Base-by-base conservation (phyloP, 2,113 vertebrate species). In the Labeo rohita region DNA sequence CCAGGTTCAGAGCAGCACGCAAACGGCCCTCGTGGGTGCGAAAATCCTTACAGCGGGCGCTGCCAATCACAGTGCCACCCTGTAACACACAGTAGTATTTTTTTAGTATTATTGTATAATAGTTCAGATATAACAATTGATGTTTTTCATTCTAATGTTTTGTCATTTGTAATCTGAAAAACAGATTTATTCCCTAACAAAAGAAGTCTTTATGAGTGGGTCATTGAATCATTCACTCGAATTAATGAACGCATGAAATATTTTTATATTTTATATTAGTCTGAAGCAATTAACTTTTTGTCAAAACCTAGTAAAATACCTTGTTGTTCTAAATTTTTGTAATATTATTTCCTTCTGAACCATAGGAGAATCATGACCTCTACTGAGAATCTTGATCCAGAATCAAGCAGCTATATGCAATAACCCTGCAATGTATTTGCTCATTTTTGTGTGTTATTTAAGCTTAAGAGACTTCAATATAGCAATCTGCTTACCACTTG, bases 41-140 rank as follows among this genome's bases (percentile, higher is more conserved):
- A 66, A 97, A 97, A 74, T 96, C 96, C 85, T 95, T 93, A 87
- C 96, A 96, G 16, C 96, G 92, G 36, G 96, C 96, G 5, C 96
- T 96, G 80, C 96, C 96, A 18, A 96, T 96, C 66, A 97, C 96
- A 0, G 96, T 96, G 9, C 96, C 96, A 0, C 96, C 96, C 96
- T 96, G 89, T 23, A 50, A 80, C 23, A 73, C 9, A 74, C 15
- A 56, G 66, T 8, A 12, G 4, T n/a, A 45, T 23, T 28, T 28
- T 28, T 28, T 28, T 28, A 28, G 28, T 28, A 28, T 28, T 28
- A 28, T 28, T 28, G 28, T 28, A 28, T 28, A 28, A 28, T 1
- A 28, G 28, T 28, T 28, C 28, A 28, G 28, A 28, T 28, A 28
- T 28, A 28, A 28, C 28, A 28, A 28, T 28, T 28, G 2, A 28